Percentiles rank a stretch among this genome's conserved stretches.
Conservation (phyloP, 2,797 vertebrate genomes). For the Craterocephalus amniculus region DNA sequence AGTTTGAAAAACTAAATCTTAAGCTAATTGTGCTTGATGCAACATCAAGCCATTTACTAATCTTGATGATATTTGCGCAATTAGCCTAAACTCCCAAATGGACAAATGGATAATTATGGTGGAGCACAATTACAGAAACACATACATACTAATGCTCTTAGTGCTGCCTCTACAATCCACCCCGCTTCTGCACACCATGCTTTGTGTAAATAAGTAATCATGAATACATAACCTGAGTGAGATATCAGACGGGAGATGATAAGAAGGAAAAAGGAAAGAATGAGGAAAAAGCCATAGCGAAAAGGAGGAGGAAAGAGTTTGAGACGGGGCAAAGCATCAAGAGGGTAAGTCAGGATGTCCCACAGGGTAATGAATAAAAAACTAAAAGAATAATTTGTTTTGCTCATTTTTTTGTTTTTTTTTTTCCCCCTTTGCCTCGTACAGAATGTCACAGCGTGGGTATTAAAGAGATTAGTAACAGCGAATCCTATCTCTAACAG, state of each 20-base stretch:
- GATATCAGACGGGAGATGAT: conserved; percentile 44
- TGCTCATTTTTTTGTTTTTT: neutral
- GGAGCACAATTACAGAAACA: conserved; percentile 43
- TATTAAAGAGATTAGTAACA: conserved; percentile 58
- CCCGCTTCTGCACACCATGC: conserved; percentile 17
- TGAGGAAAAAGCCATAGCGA: conserved; percentile 40
- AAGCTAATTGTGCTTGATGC: conserved; percentile 7
- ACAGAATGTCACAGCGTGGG: conserved; percentile 45
- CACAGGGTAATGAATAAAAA: conserved; percentile 70
- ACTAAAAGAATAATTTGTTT: conserved; percentile 66
- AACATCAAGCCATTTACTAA: conserved; percentile 17
- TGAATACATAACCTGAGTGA: conserved; percentile 51
- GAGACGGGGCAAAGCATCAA: conserved; percentile 60
- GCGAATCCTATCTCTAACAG: conserved; percentile 25
- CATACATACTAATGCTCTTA: conserved; percentile 33
- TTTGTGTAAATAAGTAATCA: conserved; percentile 64
- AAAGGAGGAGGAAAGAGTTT: conserved; percentile 18
- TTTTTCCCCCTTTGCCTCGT: conserved; percentile 24
- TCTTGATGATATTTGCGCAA: conserved; percentile 19
- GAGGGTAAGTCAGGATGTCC: conserved; percentile 61
- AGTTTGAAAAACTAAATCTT: conserved; percentile 16
- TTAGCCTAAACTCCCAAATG: conserved; percentile 34
- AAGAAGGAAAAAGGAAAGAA: conserved; percentile 54
- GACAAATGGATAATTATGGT: conserved; percentile 35
- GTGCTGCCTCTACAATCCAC: conserved; percentile 7